phyloP scores from a whole-genome alignment of 2,888 invertebrate genomes.

The Epinotia brunnichana region DNA sequence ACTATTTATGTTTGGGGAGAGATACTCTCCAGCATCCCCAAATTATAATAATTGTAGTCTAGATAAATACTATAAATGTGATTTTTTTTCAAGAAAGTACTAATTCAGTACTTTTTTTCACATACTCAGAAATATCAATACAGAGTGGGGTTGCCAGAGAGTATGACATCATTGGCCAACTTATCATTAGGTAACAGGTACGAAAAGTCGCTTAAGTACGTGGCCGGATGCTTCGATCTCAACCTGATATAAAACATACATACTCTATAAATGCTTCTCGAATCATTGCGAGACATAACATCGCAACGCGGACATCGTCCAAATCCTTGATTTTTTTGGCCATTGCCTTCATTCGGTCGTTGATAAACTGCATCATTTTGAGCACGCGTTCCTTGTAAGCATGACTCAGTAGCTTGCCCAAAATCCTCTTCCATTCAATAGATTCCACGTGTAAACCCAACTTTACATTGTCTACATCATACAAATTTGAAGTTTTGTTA shows the following conservation, averaged over 20 bases:
- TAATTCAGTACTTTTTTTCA: no score
- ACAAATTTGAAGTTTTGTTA: conserved; percentile 1
- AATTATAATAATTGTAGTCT: no score
- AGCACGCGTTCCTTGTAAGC: conserved; percentile 88
- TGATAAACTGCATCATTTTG: conserved; percentile 89
- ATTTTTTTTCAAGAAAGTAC: no score
- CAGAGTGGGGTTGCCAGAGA: no score
- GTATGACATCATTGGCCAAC: no score
- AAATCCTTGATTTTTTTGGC: conserved; percentile 88
- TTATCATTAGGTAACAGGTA: no score
- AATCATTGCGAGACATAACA: conserved; percentile 90
- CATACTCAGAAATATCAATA: no score
- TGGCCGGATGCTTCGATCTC: neutral
- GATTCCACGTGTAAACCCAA: conserved; percentile 88
- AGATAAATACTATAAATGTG: no score
- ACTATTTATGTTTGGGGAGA: no score
- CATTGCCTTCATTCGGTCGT: conserved; percentile 88
- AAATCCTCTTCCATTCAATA: conserved; percentile 89
- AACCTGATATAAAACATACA: neutral
- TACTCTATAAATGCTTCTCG: conserved; percentile 89
- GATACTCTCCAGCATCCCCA: no score
- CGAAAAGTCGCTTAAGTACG: no score
- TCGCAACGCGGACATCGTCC: conserved; percentile 90
- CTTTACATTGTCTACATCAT: conserved; percentile 84
- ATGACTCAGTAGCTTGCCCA: conserved; percentile 87